Base-by-base conservation (phyloP, 1,140 invertebrate species). In the Oedothorax gibbosus region DNA sequence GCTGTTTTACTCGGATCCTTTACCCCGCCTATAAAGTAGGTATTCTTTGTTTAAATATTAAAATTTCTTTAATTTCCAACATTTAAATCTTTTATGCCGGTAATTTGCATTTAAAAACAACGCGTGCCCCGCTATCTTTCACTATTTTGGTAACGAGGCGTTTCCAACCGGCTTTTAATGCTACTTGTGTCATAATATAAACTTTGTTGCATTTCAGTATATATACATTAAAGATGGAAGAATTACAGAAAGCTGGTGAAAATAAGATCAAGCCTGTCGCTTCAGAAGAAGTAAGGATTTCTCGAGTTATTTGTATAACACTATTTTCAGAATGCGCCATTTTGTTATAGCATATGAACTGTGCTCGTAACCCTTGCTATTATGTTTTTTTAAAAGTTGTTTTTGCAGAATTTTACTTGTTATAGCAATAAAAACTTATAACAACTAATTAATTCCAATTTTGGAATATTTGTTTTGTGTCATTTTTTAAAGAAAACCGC, bases 211-310 rank as follows among this genome's bases (percentile, higher is more conserved):
- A 35, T 35, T 35, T 35, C 35, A 35, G 35, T 35, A 2, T 35
- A 35, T 35, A 35, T 2, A 35, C 35, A 35, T 35, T 20, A 10
- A 56, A 14, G 11, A 76, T 76, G 73, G 54, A 76, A 57, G 73
- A 76, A 60, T 12, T 57, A 15, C 14, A 20, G 60, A 76, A 62
- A 62, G 64, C 64, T 50, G 21, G 56, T 6, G 73, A 76, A 62
- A 76, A 76, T 49, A 76, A 56, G 9, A 7, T 76, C 7, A 76
- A 62, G 51, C 60, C 73, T 7, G 56, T 60, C 0, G 50, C 57
- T 12, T 57, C 53, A n/a, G 56, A 18, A 2, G 73, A 76, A 12
- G 73, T 76, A 76, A 64, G 71, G 18, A 56, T n/a, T 18, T 18
- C 11, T 12, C n/a, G n/a, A 14, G 5, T 66, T 21, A 66, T 7